These are phyloP conservation scores for Globia sparganii DNA, from an alignment of 2,888 invertebrate species.

Conservation along the genomic window DNA sequence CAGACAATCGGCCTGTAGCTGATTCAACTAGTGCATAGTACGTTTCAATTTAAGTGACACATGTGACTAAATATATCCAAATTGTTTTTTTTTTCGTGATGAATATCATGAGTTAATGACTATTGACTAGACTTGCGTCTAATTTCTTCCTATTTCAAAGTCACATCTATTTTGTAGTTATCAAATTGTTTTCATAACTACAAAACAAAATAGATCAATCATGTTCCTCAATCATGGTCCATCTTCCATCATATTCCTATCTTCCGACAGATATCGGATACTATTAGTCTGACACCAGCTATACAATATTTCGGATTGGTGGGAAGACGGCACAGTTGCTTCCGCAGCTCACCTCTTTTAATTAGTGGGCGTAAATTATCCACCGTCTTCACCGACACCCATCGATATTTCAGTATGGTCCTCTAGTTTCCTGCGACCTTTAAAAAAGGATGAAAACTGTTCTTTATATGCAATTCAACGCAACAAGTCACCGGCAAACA, in stretches of 20 bases:
- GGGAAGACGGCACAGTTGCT: slow-evolving; percentile 3
- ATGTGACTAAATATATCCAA: not conserved
- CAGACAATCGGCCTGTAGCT: not conserved
- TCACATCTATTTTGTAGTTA: not conserved
- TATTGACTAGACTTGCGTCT: not conserved
- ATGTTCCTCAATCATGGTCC: not conserved
- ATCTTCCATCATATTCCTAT: not conserved
- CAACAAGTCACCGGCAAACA: slow-evolving; percentile 53
- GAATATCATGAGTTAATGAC: not conserved
- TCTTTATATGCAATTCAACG: slow-evolving; percentile 24
- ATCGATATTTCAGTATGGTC: slow-evolving; percentile 22
- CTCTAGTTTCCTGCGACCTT: not conserved
- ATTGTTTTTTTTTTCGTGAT: not conserved
- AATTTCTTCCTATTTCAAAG: not conserved
- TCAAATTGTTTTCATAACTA: not conserved
- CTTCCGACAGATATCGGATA: slow-evolving; percentile 17
- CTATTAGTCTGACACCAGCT: slow-evolving; percentile 4
- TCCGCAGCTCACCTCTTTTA: slow-evolving; percentile 10
- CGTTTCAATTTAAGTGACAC: slow-evolving; percentile 14
- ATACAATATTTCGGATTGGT: slow-evolving; percentile 24
- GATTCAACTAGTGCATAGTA: slow-evolving; percentile 3
- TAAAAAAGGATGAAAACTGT: slow-evolving; percentile 9
- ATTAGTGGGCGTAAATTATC: slow-evolving; percentile 51
- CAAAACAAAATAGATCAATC: not conserved
- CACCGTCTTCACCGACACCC: slow-evolving; percentile 32